Conservation (phyloP, 2,888 invertebrate genomes). For the Eilema caniola region DNA sequence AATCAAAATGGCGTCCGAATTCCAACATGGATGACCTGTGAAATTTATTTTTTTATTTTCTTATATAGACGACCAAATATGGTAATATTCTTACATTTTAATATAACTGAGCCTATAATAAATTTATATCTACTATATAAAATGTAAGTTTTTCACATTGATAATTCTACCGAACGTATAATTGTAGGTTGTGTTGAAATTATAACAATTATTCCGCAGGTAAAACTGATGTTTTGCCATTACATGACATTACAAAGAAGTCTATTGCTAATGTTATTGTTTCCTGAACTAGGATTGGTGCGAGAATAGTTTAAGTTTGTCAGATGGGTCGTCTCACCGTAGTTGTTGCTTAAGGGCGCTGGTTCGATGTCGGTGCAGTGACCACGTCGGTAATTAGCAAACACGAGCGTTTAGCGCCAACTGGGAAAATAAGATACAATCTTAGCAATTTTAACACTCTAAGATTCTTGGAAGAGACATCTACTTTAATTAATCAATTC, state of each 20-base stretch:
- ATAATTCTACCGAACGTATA: no score
- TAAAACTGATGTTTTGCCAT: not conserved
- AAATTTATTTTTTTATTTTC: not conserved
- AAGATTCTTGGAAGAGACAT: not conserved
- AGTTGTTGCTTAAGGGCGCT: not conserved
- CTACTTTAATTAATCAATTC: no score
- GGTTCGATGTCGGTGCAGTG: constrained; percentile 20
- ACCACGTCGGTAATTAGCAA: constrained; percentile 19
- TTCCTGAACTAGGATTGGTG: not conserved
- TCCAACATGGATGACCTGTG: not conserved
- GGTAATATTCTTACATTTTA: constrained; percentile 4
- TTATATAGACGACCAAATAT: constrained; percentile 8
- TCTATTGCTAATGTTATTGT: not conserved
- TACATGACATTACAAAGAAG: not conserved
- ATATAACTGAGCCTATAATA: not conserved
- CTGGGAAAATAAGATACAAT: constrained; percentile 12
- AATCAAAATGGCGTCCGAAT: constrained; percentile 5
- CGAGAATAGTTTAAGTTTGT: not conserved
- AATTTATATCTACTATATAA: not conserved
- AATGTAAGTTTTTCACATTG: not conserved
- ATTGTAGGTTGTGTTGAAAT: not conserved
- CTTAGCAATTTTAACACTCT: not conserved
- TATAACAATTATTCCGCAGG: not conserved
- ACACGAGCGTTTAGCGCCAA: constrained; percentile 28
- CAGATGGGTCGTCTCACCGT: constrained; percentile 19